Evolutionary conservation across 2,797 vertebrate species (phyloP).

Genomic region (Leucoraja ocellata): DNA sequence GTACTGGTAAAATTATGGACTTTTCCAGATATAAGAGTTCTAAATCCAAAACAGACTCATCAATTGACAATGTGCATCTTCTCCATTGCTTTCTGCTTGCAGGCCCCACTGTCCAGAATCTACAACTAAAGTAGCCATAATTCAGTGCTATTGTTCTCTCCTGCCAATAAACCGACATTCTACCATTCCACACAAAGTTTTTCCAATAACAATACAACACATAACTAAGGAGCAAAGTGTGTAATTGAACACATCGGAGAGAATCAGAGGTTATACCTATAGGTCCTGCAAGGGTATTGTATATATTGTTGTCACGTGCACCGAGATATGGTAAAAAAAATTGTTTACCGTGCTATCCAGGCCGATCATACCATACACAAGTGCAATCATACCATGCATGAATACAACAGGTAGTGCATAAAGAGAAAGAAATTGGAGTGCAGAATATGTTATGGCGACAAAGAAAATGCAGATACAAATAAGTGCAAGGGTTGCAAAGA

Average conservation of each 20-base stretch:
- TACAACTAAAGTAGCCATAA: no score
- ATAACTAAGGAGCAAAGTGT: background rate
- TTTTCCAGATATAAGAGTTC: background rate
- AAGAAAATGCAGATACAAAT: no score
- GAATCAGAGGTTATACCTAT: background rate
- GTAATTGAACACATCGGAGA: background rate
- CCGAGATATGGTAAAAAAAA: no score
- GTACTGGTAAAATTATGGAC: background rate
- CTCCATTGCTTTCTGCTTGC: background rate
- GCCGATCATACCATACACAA: no score
- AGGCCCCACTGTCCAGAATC: background rate
- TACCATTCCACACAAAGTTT: background rate
- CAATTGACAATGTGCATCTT: background rate
- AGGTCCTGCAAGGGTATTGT: background rate
- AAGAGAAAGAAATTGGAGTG: no score
- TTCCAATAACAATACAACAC: background rate
- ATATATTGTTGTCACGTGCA: no score
- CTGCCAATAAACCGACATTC: background rate
- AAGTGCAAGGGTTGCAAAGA: no score
- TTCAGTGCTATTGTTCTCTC: background rate
- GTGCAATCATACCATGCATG: no score
- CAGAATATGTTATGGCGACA: no score
- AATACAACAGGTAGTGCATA: no score
- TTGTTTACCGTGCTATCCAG: no score
- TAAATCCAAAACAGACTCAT: background rate